Conservation (phyloP, 2,888 invertebrate species). For the Agrochola litura region DNA sequence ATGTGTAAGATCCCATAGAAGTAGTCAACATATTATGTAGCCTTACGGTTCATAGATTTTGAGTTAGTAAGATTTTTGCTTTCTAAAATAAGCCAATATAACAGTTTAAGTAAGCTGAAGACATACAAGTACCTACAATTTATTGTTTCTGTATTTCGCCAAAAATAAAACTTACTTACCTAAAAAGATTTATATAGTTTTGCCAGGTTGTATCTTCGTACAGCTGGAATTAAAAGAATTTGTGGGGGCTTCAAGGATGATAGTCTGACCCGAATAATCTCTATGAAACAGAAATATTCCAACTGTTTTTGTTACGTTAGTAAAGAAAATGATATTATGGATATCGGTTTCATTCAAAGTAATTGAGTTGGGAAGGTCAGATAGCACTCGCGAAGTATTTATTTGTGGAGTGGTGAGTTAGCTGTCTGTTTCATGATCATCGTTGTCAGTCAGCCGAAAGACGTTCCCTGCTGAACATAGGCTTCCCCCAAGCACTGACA, state of each 20-base stretch:
- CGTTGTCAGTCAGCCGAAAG: too few species aligned
- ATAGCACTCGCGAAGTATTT: neutral
- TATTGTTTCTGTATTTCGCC: neutral
- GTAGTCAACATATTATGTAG: neutral
- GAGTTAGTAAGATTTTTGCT: neutral
- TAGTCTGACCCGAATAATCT: slow-evolving; percentile 37
- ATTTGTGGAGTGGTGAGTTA: neutral
- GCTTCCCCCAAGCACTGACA: neutral
- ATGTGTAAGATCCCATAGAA: too few species aligned
- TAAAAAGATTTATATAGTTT: slow-evolving; percentile 18
- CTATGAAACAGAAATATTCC: slow-evolving; percentile 9
- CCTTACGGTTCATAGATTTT: neutral
- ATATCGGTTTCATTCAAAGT: slow-evolving; percentile 8
- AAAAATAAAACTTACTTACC: neutral
- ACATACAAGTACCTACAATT: neutral
- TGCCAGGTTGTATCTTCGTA: neutral
- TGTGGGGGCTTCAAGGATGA: slow-evolving; percentile 17
- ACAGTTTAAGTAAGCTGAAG: neutral
- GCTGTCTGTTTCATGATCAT: neutral
- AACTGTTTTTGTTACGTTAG: slow-evolving; percentile 9
- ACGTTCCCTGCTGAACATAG: neutral
- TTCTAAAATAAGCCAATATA: neutral
- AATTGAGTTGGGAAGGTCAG: slow-evolving; percentile 27
- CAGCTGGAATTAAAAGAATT: slow-evolving; percentile 8
- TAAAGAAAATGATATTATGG: slow-evolving; percentile 14